Conservation (phyloP, 1,140 invertebrate species). For the Araneus ventricosus region DNA sequence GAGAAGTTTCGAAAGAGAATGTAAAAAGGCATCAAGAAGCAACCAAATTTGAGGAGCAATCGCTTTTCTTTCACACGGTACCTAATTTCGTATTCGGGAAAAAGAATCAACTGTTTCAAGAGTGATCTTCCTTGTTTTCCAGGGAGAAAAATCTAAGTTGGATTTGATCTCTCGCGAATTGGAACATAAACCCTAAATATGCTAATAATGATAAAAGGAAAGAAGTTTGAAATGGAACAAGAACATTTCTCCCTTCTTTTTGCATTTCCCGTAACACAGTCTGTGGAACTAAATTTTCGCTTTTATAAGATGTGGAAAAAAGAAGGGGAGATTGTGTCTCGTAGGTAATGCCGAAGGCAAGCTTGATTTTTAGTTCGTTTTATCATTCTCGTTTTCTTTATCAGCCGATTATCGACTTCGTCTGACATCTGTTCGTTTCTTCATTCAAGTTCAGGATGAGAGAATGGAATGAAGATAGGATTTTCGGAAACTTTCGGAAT, state of each 20-base stretch:
- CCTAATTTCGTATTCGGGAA: conserved; percentile 23
- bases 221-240: neutral
- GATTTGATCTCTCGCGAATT: conserved; percentile 26
- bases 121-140: neutral
- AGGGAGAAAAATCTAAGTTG: neutral
- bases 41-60: conserved; percentile 17
- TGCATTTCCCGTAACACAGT: neutral
- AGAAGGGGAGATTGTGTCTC: neutral
- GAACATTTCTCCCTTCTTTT: neutral
- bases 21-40: neutral
- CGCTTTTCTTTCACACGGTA: neutral
- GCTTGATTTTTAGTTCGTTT: neutral
- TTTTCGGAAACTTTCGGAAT: neutral
- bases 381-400: conserved; percentile 31
- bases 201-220: neutral
- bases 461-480: conserved; percentile 34
- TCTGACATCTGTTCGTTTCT: conserved; percentile 49
- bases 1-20: neutral
- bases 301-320: neutral
- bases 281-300: neutral
- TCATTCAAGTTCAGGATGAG: no score
- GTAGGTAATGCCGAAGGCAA: conserved; percentile 2
- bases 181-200: conserved; percentile 25
- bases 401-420: conserved; percentile 47
- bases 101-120: conserved; percentile 18